Conservation (phyloP, 2,113 vertebrate species). For the Guaruba guarouba region DNA sequence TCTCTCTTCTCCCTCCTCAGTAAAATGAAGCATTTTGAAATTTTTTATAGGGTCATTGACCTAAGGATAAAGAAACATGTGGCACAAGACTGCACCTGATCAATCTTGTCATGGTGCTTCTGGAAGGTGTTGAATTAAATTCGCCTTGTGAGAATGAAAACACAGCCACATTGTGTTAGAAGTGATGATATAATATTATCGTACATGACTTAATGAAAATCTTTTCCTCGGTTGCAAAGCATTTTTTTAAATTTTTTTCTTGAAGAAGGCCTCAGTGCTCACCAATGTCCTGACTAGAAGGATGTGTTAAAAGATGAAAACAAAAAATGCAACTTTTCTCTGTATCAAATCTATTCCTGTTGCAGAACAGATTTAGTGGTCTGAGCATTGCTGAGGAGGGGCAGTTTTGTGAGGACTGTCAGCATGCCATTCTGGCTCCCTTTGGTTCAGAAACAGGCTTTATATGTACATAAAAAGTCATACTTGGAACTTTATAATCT, state of each 20-base stretch:
- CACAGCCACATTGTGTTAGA: neutral
- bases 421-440: fast-evolving
- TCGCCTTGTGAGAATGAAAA: neutral
- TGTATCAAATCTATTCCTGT: neutral
- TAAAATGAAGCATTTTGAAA: neutral
- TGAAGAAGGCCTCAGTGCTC: neutral
- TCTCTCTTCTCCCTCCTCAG: neutral
- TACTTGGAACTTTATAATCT: neutral
- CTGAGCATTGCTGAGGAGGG: neutral
- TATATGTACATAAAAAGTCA: neutral
- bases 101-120: neutral
- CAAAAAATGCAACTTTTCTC: neutral
- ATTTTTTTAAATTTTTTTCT: neutral
- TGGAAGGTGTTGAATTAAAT: neutral
- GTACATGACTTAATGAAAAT: neutral
- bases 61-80: neutral
- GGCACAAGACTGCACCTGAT: neutral
- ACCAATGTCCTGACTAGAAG: neutral
- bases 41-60: neutral
- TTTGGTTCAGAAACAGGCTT: neutral
- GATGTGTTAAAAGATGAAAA: neutral
- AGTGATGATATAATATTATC: neutral
- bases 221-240: neutral
- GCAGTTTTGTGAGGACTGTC: neutral
- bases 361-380: neutral